Evolutionary conservation across 1,140 invertebrate species (phyloP).

Genomic region (Prorops nasuta): DNA sequence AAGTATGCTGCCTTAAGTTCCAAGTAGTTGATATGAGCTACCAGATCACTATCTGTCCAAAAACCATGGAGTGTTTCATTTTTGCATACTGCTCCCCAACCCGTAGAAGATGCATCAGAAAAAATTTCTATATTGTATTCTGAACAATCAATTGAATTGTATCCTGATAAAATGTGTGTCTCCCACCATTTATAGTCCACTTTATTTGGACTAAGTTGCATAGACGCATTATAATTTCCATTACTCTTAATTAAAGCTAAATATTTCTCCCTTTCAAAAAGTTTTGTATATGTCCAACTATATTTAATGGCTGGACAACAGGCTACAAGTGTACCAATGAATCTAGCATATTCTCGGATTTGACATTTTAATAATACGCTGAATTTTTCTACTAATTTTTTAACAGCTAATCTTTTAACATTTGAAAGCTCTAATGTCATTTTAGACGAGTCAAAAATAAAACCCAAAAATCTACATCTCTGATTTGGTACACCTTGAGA

Average conservation of each 20-base stretch:
- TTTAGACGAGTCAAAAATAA: background rate
- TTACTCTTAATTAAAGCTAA: background rate
- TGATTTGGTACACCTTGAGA: background rate
- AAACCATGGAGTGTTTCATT: background rate
- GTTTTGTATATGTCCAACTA: background rate
- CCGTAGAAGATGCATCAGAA: too few species aligned
- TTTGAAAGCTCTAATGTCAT: background rate
- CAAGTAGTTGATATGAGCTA: background rate
- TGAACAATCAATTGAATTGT: too few species aligned
- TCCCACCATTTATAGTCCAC: background rate
- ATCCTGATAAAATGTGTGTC: too few species aligned
- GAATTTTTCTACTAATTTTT: background rate
- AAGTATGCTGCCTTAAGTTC: slow-evolving; percentile 1
- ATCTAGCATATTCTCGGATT: background rate
- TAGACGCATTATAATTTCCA: background rate
- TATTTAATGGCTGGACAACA: background rate
- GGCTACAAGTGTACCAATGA: background rate
- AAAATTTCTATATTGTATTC: too few species aligned
- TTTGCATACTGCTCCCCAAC: background rate
- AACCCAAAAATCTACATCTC: background rate
- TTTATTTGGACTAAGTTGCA: background rate
- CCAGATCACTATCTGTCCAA: background rate
- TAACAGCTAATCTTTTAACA: background rate
- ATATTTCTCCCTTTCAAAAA: background rate
- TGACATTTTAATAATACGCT: background rate